These are phyloP conservation scores for Lepilemur septentrionalis DNA, from an alignment of 2,797 vertebrate species.

Conservation along the genomic window DNA sequence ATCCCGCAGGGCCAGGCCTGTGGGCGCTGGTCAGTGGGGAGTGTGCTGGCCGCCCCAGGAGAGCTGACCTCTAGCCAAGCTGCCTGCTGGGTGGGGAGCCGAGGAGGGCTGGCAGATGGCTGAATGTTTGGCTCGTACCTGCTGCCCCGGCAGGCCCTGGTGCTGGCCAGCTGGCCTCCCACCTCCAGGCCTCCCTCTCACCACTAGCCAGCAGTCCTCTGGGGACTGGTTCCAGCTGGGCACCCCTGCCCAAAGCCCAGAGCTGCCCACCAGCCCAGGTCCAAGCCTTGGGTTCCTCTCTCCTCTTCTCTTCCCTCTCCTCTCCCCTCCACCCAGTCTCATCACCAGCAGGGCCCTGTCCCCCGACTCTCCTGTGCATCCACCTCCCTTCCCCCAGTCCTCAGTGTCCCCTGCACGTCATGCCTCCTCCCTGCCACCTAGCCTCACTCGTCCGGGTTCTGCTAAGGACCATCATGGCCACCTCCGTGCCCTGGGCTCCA, in stretches of 20 bases:
- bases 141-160: neutral
- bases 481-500: neutral
- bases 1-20: neutral
- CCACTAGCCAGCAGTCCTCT: neutral
- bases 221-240: neutral
- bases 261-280: neutral
- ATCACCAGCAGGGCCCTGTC: neutral
- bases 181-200: neutral
- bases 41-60: neutral
- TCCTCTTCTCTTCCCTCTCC: neutral
- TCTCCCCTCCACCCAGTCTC: too few species aligned
- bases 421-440: neutral
- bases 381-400: rapidly evolving
- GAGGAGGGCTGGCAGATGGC: neutral
- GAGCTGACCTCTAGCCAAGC: neutral
- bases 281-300: neutral
- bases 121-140: neutral
- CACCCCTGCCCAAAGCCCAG: neutral
- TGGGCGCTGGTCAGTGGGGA: neutral
- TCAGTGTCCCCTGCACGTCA: neutral
- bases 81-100: neutral
- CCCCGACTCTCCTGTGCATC: too few species aligned
- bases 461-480: neutral
- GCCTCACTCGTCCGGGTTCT: neutral
- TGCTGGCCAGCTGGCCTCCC: neutral